Conservation (phyloP, 2,113 vertebrate species). For the Felis catus region DNA sequence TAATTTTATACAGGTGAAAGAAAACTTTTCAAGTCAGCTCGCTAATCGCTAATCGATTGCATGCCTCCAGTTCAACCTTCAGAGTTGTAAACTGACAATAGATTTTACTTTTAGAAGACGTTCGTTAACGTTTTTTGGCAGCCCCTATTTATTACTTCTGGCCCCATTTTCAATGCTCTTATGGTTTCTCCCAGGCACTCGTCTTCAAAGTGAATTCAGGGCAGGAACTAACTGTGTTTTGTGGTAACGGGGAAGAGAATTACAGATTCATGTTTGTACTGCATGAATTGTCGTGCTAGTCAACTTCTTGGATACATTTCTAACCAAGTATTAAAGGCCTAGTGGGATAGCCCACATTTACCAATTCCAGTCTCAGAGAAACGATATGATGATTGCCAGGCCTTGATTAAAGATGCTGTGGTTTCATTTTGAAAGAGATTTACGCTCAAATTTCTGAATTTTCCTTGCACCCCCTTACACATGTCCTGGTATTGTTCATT, state of each 20-base stretch:
- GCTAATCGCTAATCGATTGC: background rate
- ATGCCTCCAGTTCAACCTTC: background rate
- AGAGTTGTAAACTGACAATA: constrained; percentile 38
- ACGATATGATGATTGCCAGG: constrained; percentile 52
- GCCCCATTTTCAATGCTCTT: constrained; percentile 37
- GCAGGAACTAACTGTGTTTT: constrained; percentile 57
- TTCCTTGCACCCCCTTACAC: constrained; percentile 14
- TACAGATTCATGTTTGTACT: constrained; percentile 63
- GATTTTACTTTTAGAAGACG: constrained; percentile 55
- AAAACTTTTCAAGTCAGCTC: constrained; percentile 11
- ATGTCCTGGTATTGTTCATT: constrained; percentile 7
- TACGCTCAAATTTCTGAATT: constrained; percentile 58
- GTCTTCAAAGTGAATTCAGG: constrained; percentile 70
- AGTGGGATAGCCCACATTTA: constrained; percentile 69
- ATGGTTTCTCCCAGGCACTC: constrained; percentile 51
- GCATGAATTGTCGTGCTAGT: constrained; percentile 71
- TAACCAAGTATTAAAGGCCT: constrained; percentile 67
- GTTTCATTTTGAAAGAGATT: constrained; percentile 72
- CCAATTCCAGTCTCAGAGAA: constrained; percentile 50
- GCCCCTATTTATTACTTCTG: constrained; percentile 52
- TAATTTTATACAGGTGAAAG: constrained; percentile 61
- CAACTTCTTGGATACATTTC: constrained; percentile 74
- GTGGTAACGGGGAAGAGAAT: constrained; percentile 66
- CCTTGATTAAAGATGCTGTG: constrained; percentile 76
- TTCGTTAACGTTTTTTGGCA: constrained; percentile 42